Evolutionary conservation across 2,888 invertebrate genomes (phyloP).

Genomic region (Phengaris arion): DNA sequence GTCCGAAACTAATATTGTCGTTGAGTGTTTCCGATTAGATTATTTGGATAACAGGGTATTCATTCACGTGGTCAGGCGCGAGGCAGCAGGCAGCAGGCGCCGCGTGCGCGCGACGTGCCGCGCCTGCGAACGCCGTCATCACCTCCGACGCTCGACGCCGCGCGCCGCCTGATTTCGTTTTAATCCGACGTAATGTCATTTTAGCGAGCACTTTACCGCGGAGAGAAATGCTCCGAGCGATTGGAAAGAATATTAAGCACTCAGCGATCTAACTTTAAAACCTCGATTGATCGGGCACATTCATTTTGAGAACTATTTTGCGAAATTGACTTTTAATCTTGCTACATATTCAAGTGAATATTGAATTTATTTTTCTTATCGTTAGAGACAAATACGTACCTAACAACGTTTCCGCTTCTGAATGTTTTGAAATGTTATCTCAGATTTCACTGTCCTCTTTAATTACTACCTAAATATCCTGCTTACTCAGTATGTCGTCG

Average conservation of each 20-base stretch:
- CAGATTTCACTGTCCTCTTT: not conserved
- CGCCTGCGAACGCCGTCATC: not conserved
- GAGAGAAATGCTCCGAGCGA: not conserved
- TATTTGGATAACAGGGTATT: too few species aligned
- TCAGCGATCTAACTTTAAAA: not conserved
- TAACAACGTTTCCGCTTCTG: too few species aligned
- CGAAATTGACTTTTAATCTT: not conserved
- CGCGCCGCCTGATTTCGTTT: not conserved
- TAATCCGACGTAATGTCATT: not conserved
- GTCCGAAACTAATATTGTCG: too few species aligned
- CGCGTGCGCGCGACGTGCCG: not conserved
- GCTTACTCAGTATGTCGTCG: not conserved
- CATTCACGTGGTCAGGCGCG: not conserved
- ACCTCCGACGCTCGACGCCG: not conserved
- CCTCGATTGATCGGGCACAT: constrained; percentile 10
- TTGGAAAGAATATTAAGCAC: not conserved
- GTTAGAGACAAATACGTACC: too few species aligned
- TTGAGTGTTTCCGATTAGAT: too few species aligned
- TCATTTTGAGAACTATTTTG: not conserved
- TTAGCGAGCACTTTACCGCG: not conserved
- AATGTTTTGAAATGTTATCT: not conserved
- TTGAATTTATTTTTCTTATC: too few species aligned
- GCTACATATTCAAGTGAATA: not conserved
- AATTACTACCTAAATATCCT: not conserved
- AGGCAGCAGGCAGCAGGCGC: not conserved